These are phyloP conservation scores for Smutsia temminckii DNA, from an alignment of 2,797 vertebrate genomes.

Conservation along the genomic window DNA sequence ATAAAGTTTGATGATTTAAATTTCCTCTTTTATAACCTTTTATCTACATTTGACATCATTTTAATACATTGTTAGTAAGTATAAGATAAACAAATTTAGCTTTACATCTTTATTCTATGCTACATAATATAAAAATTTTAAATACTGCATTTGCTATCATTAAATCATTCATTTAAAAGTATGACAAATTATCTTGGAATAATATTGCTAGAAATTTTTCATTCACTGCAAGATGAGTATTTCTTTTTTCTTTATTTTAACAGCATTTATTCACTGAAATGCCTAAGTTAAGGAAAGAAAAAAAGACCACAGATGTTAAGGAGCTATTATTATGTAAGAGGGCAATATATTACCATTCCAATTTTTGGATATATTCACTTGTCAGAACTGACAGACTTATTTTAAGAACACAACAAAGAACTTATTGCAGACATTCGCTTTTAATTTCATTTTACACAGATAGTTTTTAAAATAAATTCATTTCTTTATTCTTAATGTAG, in stretches of 20 bases:
- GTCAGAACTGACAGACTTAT: neutral
- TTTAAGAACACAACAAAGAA: neutral
- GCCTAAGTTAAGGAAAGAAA: neutral
- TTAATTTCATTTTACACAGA: neutral
- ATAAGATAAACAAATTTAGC: neutral
- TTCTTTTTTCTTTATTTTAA: neutral
- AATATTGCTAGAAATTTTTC: neutral
- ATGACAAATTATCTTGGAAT: neutral
- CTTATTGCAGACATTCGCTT: neutral
- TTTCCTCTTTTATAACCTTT: neutral
- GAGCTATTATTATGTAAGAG: neutral
- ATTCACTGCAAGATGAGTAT: neutral
- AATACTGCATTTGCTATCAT: neutral
- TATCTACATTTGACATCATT: neutral
- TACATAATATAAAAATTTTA: neutral
- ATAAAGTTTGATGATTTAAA: neutral
- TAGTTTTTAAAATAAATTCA: neutral
- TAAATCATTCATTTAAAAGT: slow-evolving; percentile 17
- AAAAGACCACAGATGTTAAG: neutral
- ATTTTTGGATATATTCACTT: neutral
- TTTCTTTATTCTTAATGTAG: slow-evolving; percentile 19
- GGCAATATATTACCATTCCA: neutral
- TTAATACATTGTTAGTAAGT: neutral
- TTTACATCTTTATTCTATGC: slow-evolving; percentile 33
- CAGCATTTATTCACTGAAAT: neutral